Base-by-base conservation (phyloP, 2,888 invertebrate species). In the Diploptera punctata region DNA sequence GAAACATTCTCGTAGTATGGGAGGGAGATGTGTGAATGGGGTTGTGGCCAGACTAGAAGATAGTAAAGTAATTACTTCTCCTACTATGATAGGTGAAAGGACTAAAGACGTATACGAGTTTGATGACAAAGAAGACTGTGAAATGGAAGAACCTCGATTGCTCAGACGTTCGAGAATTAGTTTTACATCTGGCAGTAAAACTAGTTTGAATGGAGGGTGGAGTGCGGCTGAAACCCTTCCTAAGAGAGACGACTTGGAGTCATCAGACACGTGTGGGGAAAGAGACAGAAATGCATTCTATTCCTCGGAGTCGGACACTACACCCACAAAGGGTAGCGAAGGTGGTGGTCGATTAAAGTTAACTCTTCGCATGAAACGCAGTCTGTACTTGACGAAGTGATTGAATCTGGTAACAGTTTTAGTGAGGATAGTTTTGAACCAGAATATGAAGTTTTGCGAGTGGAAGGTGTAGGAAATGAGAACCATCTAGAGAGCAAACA, bases 291-390 rank as follows among this genome's bases (percentile, higher is more conserved):
- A 26, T 31, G n/a, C 29, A 10, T 52, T 49, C 29, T 62, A 70
- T 26, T 31, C 47, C 3, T 62, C 70, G 21, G 43, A 62, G 18
- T n/a, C 21, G 16, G 57, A 54, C 57, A 43, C 68, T 47, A 67
- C 74, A 54, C 68, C 75, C 7, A 60, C 68, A 9, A 73, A 73
- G 29, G 44, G 60, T n/a, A 68, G 70, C 24, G 61, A 69, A 21
- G 62, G 72, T 24, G 72, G 72, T 10, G 73, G 73, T 4, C 78
- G 81, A 72, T 82, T 95, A 68, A 94, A 94, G 80, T 82, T 96
- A 74, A 95, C 94, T 5, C 83, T 96, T 73, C 88, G 95, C 4
- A 93, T 96, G 88, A 95, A 96, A 81, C 89, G 95, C 33, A 94
- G 94, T 76, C 94, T 1, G 91, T 93, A 70, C 84, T 94, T 62